Conservation (phyloP, 1,140 invertebrate genomes). For the Drosophila persimilis region DNA sequence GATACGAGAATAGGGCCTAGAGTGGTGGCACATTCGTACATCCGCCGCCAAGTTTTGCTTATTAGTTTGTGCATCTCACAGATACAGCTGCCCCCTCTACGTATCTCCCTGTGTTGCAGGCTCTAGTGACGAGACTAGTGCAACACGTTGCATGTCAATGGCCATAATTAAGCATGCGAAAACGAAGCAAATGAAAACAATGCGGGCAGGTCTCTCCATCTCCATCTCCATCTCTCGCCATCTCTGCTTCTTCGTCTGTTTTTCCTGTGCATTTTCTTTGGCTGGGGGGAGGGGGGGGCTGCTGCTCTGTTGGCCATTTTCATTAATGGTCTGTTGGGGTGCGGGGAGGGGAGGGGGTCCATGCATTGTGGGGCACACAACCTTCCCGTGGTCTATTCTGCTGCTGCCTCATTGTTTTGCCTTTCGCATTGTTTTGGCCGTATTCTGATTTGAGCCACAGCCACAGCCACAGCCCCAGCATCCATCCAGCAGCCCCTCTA, state of each 20-base stretch:
- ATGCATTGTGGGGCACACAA: slow-evolving; percentile 44
- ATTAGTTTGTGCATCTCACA: slow-evolving; percentile 64
- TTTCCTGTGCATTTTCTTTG: slow-evolving; percentile 43
- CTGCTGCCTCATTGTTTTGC: slow-evolving; percentile 55
- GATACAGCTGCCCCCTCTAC: slow-evolving; percentile 14
- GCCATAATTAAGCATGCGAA: slow-evolving; percentile 79
- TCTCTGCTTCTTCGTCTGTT: not conserved
- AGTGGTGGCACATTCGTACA: slow-evolving; percentile 8
- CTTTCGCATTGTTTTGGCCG: slow-evolving; percentile 68
- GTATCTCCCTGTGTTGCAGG: not conserved
- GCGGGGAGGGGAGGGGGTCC: not conserved
- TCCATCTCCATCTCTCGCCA: slow-evolving; percentile 7
- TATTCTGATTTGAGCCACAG: slow-evolving; percentile 74
- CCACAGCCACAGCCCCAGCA: slow-evolving; percentile 58
- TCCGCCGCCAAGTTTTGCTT: slow-evolving; percentile 38
- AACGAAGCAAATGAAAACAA: slow-evolving; percentile 77
- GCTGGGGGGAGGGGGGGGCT: not conserved
- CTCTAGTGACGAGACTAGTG: slow-evolving; percentile 39
- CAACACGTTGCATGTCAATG: slow-evolving; percentile 80
- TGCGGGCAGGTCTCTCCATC: slow-evolving; percentile 46
- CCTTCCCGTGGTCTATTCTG: slow-evolving; percentile 12
- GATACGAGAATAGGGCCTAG: slow-evolving; percentile 50
- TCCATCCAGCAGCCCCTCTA: slow-evolving; percentile 34
- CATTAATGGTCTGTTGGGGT: slow-evolving; percentile 61
- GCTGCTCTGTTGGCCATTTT: slow-evolving; percentile 68